Conservation (phyloP, 1,140 invertebrate species). For the Cecropterus lyciades region DNA sequence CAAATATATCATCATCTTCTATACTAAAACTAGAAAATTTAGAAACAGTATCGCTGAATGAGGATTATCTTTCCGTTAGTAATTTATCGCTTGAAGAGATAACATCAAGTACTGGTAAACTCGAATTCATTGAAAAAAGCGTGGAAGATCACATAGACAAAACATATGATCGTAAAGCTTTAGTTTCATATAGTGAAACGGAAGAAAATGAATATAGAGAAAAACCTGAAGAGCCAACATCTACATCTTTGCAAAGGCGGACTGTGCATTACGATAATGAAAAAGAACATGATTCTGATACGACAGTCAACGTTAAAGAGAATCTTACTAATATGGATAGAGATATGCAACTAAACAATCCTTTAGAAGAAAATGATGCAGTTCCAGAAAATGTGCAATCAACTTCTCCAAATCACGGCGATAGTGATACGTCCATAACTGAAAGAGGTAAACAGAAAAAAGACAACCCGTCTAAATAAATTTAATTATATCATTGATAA, state of each 20-base stretch:
- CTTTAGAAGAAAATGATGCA: too few species aligned
- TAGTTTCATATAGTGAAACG: not conserved
- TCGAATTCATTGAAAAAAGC: constrained; percentile 36
- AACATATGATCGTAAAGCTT: not conserved
- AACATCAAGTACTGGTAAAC: not conserved
- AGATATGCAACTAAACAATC: too few species aligned
- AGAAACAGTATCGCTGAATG: not conserved
- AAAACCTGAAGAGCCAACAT: constrained; percentile 4
- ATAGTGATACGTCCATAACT: too few species aligned
- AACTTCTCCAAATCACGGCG: too few species aligned
- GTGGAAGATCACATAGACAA: constrained; percentile 48
- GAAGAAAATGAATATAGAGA: not conserved
- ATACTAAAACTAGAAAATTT: not conserved
- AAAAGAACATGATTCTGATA: not conserved
- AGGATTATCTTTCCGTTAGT: not conserved
- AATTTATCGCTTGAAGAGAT: not conserved
- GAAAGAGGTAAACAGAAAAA: too few species aligned
- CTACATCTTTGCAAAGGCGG: not conserved
- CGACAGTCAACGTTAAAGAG: not conserved
- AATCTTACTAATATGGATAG: not conserved
- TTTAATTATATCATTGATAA: too few species aligned
- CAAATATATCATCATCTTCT: not conserved
- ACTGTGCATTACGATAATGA: not conserved
- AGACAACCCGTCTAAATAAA: too few species aligned
- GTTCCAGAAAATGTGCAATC: too few species aligned